These are phyloP conservation scores for Urosaurus nigricauda DNA, from an alignment of 2,797 vertebrate genomes.

Conservation along the genomic window DNA sequence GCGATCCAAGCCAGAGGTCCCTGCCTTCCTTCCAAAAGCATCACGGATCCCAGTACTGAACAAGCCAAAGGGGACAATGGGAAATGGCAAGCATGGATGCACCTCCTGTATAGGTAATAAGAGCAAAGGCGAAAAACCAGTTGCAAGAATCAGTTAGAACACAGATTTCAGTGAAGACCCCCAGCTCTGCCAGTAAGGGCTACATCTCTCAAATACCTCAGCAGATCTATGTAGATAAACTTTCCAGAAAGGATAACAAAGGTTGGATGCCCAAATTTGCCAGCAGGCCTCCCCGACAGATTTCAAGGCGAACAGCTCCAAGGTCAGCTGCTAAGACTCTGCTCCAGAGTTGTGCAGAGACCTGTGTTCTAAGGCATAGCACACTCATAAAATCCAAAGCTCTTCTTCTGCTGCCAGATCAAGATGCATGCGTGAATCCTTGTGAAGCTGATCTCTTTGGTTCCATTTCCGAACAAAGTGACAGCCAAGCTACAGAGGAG, in stretches of 20 bases:
- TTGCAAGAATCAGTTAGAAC: conserved; percentile 54
- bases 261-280: too few species aligned
- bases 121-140: conserved; percentile 76
- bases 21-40: too few species aligned
- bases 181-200: not conserved
- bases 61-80: conserved; percentile 80
- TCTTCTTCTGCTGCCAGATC: not conserved
- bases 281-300: not conserved
- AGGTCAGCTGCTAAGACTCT: conserved; percentile 33
- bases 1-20: too few species aligned
- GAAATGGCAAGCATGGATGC: not conserved
- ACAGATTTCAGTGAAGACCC: conserved; percentile 15
- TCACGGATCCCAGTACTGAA: too few species aligned
- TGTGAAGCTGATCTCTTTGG: conserved; percentile 2
- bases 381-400: not conserved
- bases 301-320: conserved; percentile 38
- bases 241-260: conserved; percentile 69
- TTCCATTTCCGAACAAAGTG: conserved; percentile 46
- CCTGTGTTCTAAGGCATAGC: not conserved
- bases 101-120: conserved; percentile 74
- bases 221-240: conserved; percentile 57
- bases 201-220: rapidly evolving
- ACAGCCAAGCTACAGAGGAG: not conserved
- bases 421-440: not conserved
- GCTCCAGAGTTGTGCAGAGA: conserved; percentile 7